Base-by-base conservation (phyloP, 2,113 vertebrate species). In the Melanostigma gelatinosum region DNA sequence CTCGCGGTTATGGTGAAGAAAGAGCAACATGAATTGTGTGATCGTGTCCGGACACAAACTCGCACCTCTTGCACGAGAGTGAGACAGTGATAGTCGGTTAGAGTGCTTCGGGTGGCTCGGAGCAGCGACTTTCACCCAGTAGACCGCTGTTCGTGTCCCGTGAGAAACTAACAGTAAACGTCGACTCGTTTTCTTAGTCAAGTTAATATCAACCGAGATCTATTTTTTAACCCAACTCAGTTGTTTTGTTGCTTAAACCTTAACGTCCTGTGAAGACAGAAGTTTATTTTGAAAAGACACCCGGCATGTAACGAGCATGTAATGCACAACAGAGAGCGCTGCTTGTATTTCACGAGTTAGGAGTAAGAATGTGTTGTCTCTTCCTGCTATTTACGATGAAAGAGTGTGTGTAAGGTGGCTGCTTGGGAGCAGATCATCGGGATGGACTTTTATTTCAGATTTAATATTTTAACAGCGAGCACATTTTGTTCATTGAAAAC, bases 391-490 rank as follows among this genome's bases (percentile, higher is more conserved):
- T 64, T 44, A 20, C 13, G 16, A 57, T 36, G 50, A 74, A 81
- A 71, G 22, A 13, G 22, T 27, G 32, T 32, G 34, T 55, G 42
- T 75, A 84, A 72, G 46, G 40, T 48, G 55, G 63, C 44, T 75
- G 75, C 40, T 34, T 38, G 18, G 44, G n/a, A 69, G 57, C 46
- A 67, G 42, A 72, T 82, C 81, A 58, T 54, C 24, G 58, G 62
- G 65, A 68, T 44, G 50, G 24, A 27, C 55, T 85, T 83, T 79
- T 84, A 80, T 83, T 79, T 70, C 27, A 73, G 60, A 82, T 89
- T 89, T 4, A 73, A 90, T 87, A 74, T 87, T 85, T 80, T 7
- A 84, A 16, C 34, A 54, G 16, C 13, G 1, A 66, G 62, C 13
- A 76, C 67, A 64, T 72, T 72, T 67, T 71, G 48, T 78, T 64